Base-by-base conservation (phyloP, 2,797 vertebrate species). In the Macroramphosus scolopax region DNA sequence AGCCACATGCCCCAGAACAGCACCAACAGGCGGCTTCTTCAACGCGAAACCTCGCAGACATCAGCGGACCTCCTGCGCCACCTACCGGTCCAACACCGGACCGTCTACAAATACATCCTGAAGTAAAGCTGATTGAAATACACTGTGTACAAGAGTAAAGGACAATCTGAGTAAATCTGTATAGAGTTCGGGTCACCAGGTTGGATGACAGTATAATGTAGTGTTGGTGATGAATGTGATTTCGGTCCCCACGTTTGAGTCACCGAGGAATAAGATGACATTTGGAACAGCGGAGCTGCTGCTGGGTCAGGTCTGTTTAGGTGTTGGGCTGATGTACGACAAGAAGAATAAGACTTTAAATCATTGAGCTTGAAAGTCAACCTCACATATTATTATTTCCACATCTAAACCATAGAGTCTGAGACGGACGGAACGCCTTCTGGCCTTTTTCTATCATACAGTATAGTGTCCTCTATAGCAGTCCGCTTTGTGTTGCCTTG, bases 1-100 rank as follows among this genome's bases (percentile, higher is more conserved):
- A 77, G 69, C 70, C 80, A 44, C 72, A 68, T 75, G 82, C 71
- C 69, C 75, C 48, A 60, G 56, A 79, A 75, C 75, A 60, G 79
- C 78, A 66, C 75, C 78, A 68, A 81, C 82, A 83, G 77, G 81
- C 78, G 78, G 79, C 70, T 68, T 40, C 51, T 2, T 32, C 17
- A 58, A 33, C 55, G 28, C 45, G 38, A 64, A 57, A 11, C 54
- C 8, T 38, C 56, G 41, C 20, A 1, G 0, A 12, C 17, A 20
- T 43, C 13, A 1, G 33, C 28, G 49, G 67, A 57, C 2, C 43
- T 57, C 9, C 26, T 30, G 47, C 50, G 74, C 48, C 66, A 36
- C 51, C 73, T 75, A 28, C 17, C 2, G 51, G 57, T 18, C 20
- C 20, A 22, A 22, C 20, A 22, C 20, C 3, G 20, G 20, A n/a